These are phyloP conservation scores for Apis cerana DNA, from an alignment of 1,140 invertebrate genomes.

Conservation along the genomic window DNA sequence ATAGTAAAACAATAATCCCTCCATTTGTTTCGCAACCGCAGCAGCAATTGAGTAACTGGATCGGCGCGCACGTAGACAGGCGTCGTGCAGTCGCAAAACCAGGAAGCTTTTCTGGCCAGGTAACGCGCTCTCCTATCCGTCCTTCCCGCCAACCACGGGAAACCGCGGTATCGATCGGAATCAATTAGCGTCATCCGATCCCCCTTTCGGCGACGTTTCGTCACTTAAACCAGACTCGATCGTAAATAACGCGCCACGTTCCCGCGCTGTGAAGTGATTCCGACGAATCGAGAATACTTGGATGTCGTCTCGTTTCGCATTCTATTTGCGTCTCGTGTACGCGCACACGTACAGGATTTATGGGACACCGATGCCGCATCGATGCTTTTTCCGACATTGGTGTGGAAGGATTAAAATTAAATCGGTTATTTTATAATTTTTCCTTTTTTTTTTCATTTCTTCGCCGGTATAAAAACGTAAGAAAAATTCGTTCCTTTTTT, in stretches of 20 bases:
- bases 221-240: neutral
- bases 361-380: no score
- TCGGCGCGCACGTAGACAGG: neutral
- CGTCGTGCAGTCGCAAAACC: neutral
- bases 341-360: neutral
- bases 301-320: conserved; percentile 14
- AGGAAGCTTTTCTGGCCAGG: neutral
- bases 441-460: no score
- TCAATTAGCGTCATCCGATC: conserved; percentile 9
- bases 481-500: no score
- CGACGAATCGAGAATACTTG: neutral
- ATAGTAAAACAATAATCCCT: conserved; percentile 49
- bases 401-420: no score
- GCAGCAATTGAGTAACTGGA: conserved; percentile 41
- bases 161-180: conserved; percentile 6
- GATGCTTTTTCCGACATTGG: no score
- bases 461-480: no score
- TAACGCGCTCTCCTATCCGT: neutral
- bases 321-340: conserved; percentile 2
- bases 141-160: neutral
- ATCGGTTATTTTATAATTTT: no score
- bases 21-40: conserved; percentile 33
- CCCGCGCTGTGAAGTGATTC: neutral
- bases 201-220: neutral
- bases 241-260: conserved; percentile 2